Evolutionary conservation across 1,140 invertebrate species (phyloP).

Genomic region (Sarcophaga bullata): DNA sequence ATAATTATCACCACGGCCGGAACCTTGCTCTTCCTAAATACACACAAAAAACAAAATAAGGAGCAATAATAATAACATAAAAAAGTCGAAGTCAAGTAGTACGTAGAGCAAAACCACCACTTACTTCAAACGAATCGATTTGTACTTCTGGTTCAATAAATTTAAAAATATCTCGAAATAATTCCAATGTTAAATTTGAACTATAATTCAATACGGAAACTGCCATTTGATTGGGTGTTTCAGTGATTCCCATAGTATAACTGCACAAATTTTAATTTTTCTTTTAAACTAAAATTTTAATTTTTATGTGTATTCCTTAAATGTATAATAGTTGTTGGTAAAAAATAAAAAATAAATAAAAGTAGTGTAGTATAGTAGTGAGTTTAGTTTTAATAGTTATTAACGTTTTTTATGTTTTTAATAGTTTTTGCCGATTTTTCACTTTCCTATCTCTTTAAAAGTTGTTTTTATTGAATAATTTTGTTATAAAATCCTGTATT

Average conservation of each 20-base stretch:
- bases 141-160: constrained; percentile 58
- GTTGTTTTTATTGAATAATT: no score
- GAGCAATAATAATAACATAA: background rate
- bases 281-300: no score
- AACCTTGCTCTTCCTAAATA: constrained; percentile 72
- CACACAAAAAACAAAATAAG: background rate
- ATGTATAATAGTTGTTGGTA: no score
- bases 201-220: constrained; percentile 29
- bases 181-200: constrained; percentile 54
- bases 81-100: background rate
- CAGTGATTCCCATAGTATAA: constrained; percentile 58
- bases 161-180: constrained; percentile 61
- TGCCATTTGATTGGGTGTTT: constrained; percentile 46
- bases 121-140: constrained; percentile 61
- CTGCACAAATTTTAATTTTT: no score
- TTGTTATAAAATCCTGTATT: background rate
- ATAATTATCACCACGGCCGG: constrained; percentile 78
- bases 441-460: background rate
- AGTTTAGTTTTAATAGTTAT: background rate
- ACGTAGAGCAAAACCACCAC: background rate
- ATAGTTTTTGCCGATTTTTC: background rate
- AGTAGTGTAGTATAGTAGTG: no score
- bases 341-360: no score
- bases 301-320: no score
- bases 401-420: background rate